phyloP scores from a whole-genome alignment of 1,140 invertebrate species.

The Bombus vancouverensis region DNA sequence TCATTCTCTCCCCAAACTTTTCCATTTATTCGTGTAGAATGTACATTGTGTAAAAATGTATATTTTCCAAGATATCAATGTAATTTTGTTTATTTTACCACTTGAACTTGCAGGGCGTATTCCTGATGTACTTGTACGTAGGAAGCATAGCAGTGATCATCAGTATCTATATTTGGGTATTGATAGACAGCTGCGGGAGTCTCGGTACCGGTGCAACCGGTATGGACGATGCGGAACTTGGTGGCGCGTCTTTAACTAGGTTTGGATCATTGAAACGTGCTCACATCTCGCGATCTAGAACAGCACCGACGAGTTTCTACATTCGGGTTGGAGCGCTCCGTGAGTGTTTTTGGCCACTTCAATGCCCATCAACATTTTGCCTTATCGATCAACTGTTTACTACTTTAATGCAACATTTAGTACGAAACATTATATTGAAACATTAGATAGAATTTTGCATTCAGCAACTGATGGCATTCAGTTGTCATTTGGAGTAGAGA shows the following conservation, averaged over 20 bases:
- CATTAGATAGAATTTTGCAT: no score
- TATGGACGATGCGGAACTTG: constrained; percentile 79
- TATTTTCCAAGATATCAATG: neutral
- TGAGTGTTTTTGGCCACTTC: constrained; percentile 71
- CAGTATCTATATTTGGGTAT: constrained; percentile 86
- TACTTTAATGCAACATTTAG: no score
- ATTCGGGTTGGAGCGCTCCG: constrained; percentile 87
- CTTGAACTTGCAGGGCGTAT: constrained; percentile 82
- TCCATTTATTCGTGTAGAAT: neutral
- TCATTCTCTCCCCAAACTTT: neutral
- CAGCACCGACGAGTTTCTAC: constrained; percentile 86
- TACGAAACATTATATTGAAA: no score
- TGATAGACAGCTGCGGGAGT: constrained; percentile 84
- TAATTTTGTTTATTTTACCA: neutral
- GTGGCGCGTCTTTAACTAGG: constrained; percentile 80
- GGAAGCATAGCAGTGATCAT: constrained; percentile 86
- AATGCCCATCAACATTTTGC: neutral
- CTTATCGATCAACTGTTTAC: no score
- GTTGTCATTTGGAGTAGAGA: no score
- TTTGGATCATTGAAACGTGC: constrained; percentile 85
- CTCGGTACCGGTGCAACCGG: constrained; percentile 70
- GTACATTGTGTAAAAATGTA: neutral
- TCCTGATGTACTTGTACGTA: constrained; percentile 86
- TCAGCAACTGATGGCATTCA: no score
- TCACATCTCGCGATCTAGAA: constrained; percentile 83